A percentile compares a stretch with the other conserved stretches of the same genome.
phyloP scores from a whole-genome alignment of 2,888 invertebrate genomes.

The Erpobdella octoculata region DNA sequence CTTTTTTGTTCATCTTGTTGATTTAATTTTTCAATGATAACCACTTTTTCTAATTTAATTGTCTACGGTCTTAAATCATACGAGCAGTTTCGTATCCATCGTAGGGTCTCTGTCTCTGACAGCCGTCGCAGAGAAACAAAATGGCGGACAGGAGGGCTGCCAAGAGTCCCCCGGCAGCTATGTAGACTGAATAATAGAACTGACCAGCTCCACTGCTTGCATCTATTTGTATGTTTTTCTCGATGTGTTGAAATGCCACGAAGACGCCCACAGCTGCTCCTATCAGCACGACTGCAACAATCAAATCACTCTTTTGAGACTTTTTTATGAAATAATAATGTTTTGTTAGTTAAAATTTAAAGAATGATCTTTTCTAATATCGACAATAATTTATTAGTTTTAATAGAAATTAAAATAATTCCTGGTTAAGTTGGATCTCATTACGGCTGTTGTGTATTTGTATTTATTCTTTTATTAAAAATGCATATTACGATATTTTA shows the following conservation, averaged over 20 bases:
- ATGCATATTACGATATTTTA: too few relatives aligned
- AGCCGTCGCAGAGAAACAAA: slow-evolving; percentile 26
- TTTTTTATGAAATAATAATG: not conserved
- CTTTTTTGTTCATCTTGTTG: not conserved
- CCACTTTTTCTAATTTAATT: not conserved
- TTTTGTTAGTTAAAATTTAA: not conserved
- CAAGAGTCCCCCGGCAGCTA: slow-evolving; percentile 23
- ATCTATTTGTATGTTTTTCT: not conserved
- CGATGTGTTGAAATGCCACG: slow-evolving; percentile 18
- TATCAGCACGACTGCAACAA: slow-evolving; percentile 20
- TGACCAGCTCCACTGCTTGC: not conserved
- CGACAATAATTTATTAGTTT: too few relatives aligned
- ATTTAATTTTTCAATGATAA: too few relatives aligned
- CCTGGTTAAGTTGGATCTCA: too few relatives aligned
- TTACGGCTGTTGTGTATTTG: too few relatives aligned
- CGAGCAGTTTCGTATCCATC: slow-evolving; percentile 26
- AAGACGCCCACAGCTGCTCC: slow-evolving; percentile 27
- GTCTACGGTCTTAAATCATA: slow-evolving; percentile 17
- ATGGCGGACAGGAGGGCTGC: slow-evolving; percentile 26
- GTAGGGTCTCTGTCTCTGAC: slow-evolving; percentile 11
- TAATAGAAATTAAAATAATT: too few relatives aligned
- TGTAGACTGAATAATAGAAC: slow-evolving; percentile 22
- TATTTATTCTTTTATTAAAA: too few relatives aligned
- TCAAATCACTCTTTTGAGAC: not conserved
- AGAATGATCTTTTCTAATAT: not conserved